Percentiles rank a stretch among this genome's conserved stretches.
Conservation (phyloP, 2,113 vertebrate species). For the Corynorhinus townsendii region DNA sequence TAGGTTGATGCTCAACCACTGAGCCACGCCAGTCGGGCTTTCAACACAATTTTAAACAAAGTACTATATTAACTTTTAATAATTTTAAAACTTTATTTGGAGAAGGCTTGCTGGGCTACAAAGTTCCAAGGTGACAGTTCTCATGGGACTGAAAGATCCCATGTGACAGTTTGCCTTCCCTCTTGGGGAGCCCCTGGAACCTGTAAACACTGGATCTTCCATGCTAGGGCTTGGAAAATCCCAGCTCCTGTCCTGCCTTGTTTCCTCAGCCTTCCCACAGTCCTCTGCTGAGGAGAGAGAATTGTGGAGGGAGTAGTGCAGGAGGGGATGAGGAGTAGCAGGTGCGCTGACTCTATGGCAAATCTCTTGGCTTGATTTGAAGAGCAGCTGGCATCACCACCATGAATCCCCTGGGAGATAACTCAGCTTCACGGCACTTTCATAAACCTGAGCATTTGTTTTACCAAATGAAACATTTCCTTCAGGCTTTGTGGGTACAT, state of each 20-base stretch:
- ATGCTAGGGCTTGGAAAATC: neutral
- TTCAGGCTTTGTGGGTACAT: neutral
- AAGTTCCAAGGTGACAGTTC: neutral
- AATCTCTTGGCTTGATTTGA: neutral
- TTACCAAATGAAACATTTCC: neutral
- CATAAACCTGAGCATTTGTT: neutral
- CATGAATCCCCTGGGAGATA: neutral
- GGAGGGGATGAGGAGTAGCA: neutral
- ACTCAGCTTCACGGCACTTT: neutral
- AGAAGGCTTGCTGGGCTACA: neutral
- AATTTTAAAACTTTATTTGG: neutral
- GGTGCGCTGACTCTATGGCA: accelerated
- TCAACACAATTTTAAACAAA: neutral
- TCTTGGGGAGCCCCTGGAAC: neutral
- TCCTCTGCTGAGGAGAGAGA: neutral
- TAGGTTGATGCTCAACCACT: no score
- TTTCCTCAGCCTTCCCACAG: neutral
- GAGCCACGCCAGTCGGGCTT: no score
- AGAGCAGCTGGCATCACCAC: neutral
- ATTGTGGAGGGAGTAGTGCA: neutral
- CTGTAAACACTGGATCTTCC: neutral
- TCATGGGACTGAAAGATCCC: neutral
- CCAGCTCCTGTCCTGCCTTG: neutral
- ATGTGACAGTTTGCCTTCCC: neutral
- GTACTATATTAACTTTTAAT: neutral